Evolutionary conservation across 2,113 vertebrate genomes (phyloP).

Genomic region (Hyperoodon ampullatus): DNA sequence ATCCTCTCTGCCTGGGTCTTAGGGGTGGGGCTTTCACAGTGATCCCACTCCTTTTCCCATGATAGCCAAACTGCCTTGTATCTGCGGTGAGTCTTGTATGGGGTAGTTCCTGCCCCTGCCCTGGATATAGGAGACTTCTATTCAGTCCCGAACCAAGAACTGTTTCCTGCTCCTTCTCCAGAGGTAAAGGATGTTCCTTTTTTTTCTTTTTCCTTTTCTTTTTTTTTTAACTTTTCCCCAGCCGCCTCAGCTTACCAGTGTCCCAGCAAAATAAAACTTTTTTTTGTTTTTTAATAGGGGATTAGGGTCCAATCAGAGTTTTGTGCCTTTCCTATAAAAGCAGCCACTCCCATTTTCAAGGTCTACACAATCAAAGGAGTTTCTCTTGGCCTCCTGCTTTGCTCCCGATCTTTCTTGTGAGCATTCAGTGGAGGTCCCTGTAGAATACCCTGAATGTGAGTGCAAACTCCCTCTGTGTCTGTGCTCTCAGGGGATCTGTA

Average conservation of each 20-base stretch:
- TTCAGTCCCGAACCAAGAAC: not conserved
- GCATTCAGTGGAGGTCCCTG: not conserved
- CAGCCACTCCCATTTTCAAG: not conserved
- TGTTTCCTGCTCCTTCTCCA: not conserved
- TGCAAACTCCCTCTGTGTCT: not conserved
- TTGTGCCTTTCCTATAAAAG: not conserved
- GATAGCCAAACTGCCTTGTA: not conserved
- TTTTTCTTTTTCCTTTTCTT: too few relatives aligned
- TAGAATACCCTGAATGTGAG: not conserved
- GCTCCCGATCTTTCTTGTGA: not conserved
- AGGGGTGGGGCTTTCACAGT: not conserved
- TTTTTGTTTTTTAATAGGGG: not conserved
- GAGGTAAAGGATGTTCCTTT: not conserved
- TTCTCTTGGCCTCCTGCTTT: not conserved
- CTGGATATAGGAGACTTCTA: not conserved
- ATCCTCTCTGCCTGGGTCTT: not conserved
- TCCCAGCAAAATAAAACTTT: not conserved
- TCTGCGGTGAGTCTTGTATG: not conserved
- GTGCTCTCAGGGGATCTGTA: not conserved
- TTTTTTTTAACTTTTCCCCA: not conserved
- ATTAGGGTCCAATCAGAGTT: not conserved
- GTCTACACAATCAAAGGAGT: not conserved
- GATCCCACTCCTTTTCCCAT: not conserved
- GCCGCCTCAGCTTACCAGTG: not conserved
- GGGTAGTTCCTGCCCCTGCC: not conserved